A percentile compares a stretch with the other conserved stretches of the same genome.
Evolutionary conservation across 2,888 invertebrate species (phyloP).

Genomic region (Caenorhabditis japonica): DNA sequence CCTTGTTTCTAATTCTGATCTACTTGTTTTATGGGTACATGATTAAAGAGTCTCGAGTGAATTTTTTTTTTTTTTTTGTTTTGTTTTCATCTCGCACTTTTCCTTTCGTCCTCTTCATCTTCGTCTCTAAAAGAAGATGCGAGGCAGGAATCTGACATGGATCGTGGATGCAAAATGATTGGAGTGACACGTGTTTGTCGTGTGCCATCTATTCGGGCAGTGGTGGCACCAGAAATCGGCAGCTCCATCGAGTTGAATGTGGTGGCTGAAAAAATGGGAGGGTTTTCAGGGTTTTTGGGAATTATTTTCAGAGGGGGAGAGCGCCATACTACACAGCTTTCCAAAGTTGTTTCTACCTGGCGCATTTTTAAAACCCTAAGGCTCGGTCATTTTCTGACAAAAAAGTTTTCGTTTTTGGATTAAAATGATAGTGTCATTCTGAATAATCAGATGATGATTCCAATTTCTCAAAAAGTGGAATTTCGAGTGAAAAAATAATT

Average conservation of each 20-base stretch:
- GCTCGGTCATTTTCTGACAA: too few relatives aligned
- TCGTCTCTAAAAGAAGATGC: background rate
- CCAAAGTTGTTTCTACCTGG: too few relatives aligned
- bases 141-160: constrained; percentile 44
- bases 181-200: constrained; percentile 18
- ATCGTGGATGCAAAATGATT: constrained; percentile 17
- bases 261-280: constrained; percentile 21
- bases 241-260: constrained; percentile 43
- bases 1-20: constrained; percentile 18
- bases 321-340: too few relatives aligned
- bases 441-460: too few relatives aligned
- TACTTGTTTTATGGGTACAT: constrained; percentile 31
- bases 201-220: constrained; percentile 40
- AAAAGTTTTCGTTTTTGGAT: too few relatives aligned
- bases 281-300: background rate
- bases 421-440: too few relatives aligned
- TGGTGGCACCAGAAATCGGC: constrained; percentile 36
- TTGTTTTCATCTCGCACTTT: constrained; percentile 35
- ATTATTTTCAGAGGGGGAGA: too few relatives aligned
- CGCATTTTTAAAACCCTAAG: too few relatives aligned
- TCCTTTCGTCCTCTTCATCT: constrained; percentile 5
- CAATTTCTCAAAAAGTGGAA: too few relatives aligned
- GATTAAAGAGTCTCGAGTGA: too few relatives aligned
- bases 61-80: background rate
- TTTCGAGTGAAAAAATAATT: too few relatives aligned